Base-by-base conservation (phyloP, 2,888 invertebrate genomes). In the Fragum fragum region DNA sequence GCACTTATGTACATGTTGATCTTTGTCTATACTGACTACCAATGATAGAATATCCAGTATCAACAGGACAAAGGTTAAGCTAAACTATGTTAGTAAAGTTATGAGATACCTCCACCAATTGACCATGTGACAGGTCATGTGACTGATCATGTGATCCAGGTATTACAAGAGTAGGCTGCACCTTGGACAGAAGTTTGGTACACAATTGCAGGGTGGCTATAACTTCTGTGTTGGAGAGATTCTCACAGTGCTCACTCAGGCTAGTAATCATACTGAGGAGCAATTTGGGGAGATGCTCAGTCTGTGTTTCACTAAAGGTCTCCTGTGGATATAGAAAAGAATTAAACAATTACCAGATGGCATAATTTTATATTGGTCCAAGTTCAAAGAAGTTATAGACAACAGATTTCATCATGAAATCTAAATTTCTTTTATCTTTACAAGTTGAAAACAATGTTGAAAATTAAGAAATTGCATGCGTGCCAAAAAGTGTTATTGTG, bases 261-360 rank as follows among this genome's bases (percentile, higher is more conserved):
- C 96, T 95, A 70, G 95, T 95, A 26, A 96, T 96, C 61, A 97
- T 96, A 88, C 96, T 96, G n/a, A 96, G 95, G 90, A 97, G 96
- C 75, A 97, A 95, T 88, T 96, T 96, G n/a, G 97, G 97, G 75
- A 97, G 94, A 92, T 97, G 97, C 87, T 97, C 96, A 11, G 97
- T 96, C 9, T 97, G 97, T 28, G 96, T 97, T 92, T 97, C 97
- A 69, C 96, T 96, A 89, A 97, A 97, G 69, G 97, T 96, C 94
- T 97, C 97, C 89, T 95, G 87, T 18, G 86, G 29, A 21, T 32
- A 28, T 16, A 57, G 2, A 47, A 47, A 47, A 39, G 39, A 39
- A 16, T n/a, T 14, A 47, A 47, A 47, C 39, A 47, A 1, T 47
- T n/a, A 14, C 5, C 16, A 42, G 9, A 68, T 36, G 5, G 47